phyloP scores from a whole-genome alignment of 2,888 invertebrate species.

The Empis stercorea region DNA sequence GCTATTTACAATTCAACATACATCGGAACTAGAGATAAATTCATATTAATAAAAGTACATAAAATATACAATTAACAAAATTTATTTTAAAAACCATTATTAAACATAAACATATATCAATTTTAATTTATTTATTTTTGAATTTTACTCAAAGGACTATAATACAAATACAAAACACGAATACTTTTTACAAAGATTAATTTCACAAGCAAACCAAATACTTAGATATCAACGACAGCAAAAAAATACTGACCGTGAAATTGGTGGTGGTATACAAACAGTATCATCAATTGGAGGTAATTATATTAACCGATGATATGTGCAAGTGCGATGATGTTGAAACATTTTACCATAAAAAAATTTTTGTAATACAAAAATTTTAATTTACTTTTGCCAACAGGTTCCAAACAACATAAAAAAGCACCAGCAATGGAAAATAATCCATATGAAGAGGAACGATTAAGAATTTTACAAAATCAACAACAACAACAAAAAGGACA shows the following conservation, averaged over 20 bases:
- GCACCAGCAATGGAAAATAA: constrained; percentile 27
- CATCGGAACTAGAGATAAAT: constrained; percentile 10
- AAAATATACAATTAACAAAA: too few species aligned
- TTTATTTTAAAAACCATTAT: too few species aligned
- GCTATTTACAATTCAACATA: constrained; percentile 27
- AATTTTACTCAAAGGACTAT: constrained; percentile 10
- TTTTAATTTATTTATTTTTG: neutral
- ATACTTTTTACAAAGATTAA: constrained; percentile 31
- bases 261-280: constrained; percentile 5
- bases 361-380: neutral
- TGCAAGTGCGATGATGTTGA: too few species aligned
- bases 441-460: constrained; percentile 33
- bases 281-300: neutral
- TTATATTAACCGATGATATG: too few species aligned
- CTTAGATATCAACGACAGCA: constrained; percentile 23
- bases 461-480: constrained; percentile 34
- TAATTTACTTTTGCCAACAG: neutral
- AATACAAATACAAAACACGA: constrained; percentile 24
- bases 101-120: neutral
- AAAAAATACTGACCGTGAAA: neutral
- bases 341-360: too few species aligned
- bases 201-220: constrained; percentile 34
- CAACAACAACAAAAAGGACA: constrained; percentile 33
- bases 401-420: neutral
- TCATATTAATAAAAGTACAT: constrained; percentile 13